Evolutionary conservation across 2,113 vertebrate species (phyloP).

Genomic region (Chroicocephalus ridibundus): DNA sequence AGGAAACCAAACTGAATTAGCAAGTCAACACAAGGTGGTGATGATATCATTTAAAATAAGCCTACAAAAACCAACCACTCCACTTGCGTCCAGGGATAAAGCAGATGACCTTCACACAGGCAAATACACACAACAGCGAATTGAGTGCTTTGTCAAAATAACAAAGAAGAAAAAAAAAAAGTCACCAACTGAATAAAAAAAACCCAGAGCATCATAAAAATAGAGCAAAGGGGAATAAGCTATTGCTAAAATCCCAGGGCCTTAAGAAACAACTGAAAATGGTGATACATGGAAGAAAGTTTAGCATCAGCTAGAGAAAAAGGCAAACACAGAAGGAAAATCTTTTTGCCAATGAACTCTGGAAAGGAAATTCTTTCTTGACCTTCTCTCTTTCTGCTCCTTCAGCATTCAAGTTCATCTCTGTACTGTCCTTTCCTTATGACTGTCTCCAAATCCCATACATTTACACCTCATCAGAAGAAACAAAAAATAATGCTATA

Average conservation of each 20-base stretch:
- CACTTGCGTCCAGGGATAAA: not conserved
- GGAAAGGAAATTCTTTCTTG: not conserved
- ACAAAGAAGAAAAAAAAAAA: not conserved
- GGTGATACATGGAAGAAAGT: not conserved
- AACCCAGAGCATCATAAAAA: not conserved
- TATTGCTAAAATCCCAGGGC: not conserved
- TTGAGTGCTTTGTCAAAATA: not conserved
- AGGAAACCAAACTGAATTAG: not conserved
- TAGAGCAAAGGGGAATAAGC: not conserved
- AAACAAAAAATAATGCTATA: not conserved
- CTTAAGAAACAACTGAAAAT: not conserved
- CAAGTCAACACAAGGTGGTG: not conserved
- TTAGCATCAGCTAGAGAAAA: not conserved
- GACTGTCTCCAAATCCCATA: not conserved
- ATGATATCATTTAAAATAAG: not conserved
- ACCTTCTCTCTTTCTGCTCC: not conserved
- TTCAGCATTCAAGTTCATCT: not conserved
- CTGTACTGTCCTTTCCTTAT: not conserved
- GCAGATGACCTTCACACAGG: not conserved
- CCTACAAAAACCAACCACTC: not conserved
- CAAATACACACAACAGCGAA: not conserved
- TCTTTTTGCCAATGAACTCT: not conserved
- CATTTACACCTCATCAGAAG: not conserved
- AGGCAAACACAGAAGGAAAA: not conserved
- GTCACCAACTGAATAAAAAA: not conserved